Conservation (phyloP, 2,113 vertebrate genomes). For the Rhineura floridana region DNA sequence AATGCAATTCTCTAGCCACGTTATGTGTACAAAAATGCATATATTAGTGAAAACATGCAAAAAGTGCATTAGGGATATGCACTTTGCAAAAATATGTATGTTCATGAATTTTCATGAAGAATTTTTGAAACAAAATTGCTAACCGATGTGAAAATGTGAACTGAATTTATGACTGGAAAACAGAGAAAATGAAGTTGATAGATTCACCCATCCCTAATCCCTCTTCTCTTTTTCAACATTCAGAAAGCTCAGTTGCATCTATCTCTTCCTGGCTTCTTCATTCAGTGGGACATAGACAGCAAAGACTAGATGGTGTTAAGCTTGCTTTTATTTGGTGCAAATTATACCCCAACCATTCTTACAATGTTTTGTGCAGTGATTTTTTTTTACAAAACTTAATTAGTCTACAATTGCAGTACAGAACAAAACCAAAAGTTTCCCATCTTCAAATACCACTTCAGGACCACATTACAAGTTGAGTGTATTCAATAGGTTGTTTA, state of each 20-base stretch:
- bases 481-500: neutral
- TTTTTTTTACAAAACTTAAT: slow-evolving; percentile 52
- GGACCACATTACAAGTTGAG: neutral
- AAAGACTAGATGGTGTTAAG: no score
- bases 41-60: no score
- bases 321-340: slow-evolving; percentile 77
- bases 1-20: no score
- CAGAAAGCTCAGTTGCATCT: neutral
- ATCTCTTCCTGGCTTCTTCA: neutral
- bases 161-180: no score
- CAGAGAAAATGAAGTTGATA: no score
- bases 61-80: no score
- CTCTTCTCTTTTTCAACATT: slow-evolving; percentile 39
- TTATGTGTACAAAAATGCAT: no score
- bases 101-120: no score
- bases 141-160: no score
- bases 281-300: neutral
- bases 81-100: no score
- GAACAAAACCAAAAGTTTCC: neutral
- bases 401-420: slow-evolving; percentile 14
- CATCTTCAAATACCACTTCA: neutral
- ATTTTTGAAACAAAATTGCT: no score
- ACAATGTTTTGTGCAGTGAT: slow-evolving; percentile 44
- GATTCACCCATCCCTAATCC: neutral
- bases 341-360: slow-evolving; percentile 57